Base-by-base conservation (phyloP, 2,888 invertebrate species). In the Oithona nana region DNA sequence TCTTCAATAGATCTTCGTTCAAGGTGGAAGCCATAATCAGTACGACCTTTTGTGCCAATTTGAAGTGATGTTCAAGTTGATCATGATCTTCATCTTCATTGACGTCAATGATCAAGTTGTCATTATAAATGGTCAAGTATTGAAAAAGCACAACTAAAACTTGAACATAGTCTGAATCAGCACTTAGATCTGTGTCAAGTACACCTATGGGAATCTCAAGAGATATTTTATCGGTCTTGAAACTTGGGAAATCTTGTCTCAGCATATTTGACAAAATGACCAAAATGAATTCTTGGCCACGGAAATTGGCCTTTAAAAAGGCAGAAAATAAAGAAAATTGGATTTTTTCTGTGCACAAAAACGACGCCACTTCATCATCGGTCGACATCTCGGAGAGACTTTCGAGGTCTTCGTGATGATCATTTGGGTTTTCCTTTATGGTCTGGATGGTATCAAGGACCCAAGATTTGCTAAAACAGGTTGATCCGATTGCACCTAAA, bases 401-500 rank as follows among this genome's bases (percentile, higher is more conserved):
- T 39, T 39, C 16, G 39, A 39, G 16, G 16, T 39, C 39, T 39
- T 39, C 8, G 8, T 11, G 16, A 16, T 39, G 39, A 39, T 39
- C 16, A 39, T 39, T 16, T 11, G 39, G 39, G 39, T 39, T 16
- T 6, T 39, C 8, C 39, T 39, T 6, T 6, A 39, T 39, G 39
- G 8, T 11, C 16, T 39, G 8, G 8, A 59, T 26, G 6, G 49
- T 16, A n/a, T 49, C 24, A 22, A 59, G 13, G n/a, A 59, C 49
- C 59, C 59, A 59, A 22, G 24, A 13, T 50, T 59, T 59, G 13
- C 24, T 26, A 24, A 50, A 59, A 24, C 48, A 48, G 11, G 59
- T 59, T 13, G 59, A 49, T 1, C 59, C 59, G n/a, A 59, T 59
- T 20, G 54, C 54, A 16, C 26, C 54, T 24, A n/a, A n/a, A n/a